These are phyloP conservation scores for Anas capensis DNA, from an alignment of 2,797 vertebrate species.

Conservation along the genomic window DNA sequence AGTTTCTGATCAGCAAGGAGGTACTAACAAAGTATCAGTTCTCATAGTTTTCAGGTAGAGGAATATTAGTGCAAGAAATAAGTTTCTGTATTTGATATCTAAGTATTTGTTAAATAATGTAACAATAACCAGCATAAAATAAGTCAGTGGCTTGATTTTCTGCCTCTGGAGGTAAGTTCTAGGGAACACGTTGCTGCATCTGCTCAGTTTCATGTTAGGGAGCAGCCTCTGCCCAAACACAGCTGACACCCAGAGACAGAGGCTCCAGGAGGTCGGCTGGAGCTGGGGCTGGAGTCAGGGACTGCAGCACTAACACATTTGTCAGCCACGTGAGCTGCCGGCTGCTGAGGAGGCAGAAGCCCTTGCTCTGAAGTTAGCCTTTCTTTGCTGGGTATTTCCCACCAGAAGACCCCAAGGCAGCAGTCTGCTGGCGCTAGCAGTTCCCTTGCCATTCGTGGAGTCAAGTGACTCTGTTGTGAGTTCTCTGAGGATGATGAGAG, in stretches of 20 bases:
- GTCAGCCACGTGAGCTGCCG: background rate
- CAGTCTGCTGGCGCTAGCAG: background rate
- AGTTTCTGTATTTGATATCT: background rate
- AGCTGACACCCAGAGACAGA: background rate
- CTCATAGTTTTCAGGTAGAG: fast-evolving
- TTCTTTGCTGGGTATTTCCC: background rate
- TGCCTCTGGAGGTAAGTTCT: background rate
- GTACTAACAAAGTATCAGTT: background rate
- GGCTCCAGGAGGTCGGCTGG: fast-evolving
- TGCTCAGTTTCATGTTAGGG: background rate
- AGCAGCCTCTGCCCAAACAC: background rate
- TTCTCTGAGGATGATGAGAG: background rate
- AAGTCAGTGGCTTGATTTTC: background rate
- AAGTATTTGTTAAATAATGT: background rate
- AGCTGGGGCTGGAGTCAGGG: background rate
- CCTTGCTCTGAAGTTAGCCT: background rate
- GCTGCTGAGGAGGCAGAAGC: background rate
- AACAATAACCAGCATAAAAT: background rate
- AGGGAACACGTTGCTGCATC: background rate
- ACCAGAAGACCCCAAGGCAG: background rate
- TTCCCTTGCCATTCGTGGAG: background rate
- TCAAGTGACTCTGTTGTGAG: constrained; percentile 27
- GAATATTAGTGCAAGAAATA: background rate
- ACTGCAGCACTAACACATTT: background rate
- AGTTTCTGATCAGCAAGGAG: background rate